These are phyloP conservation scores for Peucedramus taeniatus DNA, from an alignment of 2,113 vertebrate species.

Conservation along the genomic window DNA sequence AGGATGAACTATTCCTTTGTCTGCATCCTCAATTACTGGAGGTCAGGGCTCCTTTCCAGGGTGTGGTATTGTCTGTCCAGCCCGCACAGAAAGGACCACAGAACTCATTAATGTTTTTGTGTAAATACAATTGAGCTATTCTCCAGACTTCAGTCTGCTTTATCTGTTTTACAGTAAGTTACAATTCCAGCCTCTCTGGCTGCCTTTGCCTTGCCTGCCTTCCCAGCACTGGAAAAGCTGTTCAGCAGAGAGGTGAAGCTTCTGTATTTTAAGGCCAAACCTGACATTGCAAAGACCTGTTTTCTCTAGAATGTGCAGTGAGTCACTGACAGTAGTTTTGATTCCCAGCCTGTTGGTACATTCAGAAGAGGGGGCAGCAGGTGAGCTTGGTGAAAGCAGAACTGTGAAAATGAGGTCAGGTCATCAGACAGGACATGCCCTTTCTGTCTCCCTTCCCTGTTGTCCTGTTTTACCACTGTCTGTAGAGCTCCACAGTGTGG, in stretches of 20 bases:
- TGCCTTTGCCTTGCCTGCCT: background rate
- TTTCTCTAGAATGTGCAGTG: background rate
- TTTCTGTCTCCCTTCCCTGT: background rate
- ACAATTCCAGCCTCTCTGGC: background rate
- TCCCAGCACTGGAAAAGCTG: background rate
- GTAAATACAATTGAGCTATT: background rate
- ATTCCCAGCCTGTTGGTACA: background rate
- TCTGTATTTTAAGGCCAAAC: background rate
- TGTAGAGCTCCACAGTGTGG: background rate
- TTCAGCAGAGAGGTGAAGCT: background rate
- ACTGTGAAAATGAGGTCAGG: background rate
- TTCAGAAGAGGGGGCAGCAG: background rate
- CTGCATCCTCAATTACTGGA: background rate
- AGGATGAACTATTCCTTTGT: constrained; percentile 1
- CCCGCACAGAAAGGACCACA: background rate
- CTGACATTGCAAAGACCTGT: background rate
- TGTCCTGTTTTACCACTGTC: background rate
- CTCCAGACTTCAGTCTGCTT: background rate
- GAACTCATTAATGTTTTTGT: background rate
- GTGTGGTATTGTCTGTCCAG: background rate
- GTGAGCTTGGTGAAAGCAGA: background rate
- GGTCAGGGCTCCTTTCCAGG: background rate
- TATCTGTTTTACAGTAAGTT: background rate
- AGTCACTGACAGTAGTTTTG: background rate
- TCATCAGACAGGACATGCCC: background rate